phyloP scores from a whole-genome alignment of 2,888 invertebrate genomes.

The Eupsilia transversa region DNA sequence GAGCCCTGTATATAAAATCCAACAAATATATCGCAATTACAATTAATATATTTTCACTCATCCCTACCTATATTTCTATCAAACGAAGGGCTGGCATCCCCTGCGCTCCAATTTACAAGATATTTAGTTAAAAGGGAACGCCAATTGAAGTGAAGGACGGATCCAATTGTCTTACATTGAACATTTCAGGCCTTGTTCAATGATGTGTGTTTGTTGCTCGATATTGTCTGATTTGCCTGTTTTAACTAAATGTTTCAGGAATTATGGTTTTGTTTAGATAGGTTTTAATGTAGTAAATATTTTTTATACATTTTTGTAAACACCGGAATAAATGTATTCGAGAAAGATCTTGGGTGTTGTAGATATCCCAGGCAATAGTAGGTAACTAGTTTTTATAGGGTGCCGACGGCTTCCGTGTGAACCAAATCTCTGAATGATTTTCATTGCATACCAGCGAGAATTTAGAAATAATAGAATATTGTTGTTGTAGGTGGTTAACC shows the following conservation, averaged over 20 bases:
- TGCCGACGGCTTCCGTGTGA: constrained; percentile 9
- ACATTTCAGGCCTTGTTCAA: constrained; percentile 71
- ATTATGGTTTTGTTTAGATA: neutral
- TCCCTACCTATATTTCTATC: constrained; percentile 67
- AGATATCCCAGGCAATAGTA: neutral
- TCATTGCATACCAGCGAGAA: neutral
- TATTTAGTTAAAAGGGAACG: constrained; percentile 78
- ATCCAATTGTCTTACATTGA: constrained; percentile 79
- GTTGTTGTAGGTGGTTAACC: too few species aligned
- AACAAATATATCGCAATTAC: neutral
- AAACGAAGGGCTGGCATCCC: constrained; percentile 72
- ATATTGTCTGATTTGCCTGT: constrained; percentile 45
- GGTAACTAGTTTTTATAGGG: neutral
- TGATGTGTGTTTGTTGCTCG: constrained; percentile 67
- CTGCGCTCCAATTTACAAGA: constrained; percentile 79
- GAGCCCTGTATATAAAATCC: neutral
- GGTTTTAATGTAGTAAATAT: neutral
- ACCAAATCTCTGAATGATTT: neutral
- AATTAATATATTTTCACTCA: constrained; percentile 31
- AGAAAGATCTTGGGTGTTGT: neutral
- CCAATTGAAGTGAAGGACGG: constrained; percentile 78
- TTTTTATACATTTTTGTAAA: neutral
- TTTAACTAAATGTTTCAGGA: constrained; percentile 36
- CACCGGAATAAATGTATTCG: too few species aligned
- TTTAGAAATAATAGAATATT: too few species aligned